Evolutionary conservation across 1,140 invertebrate species (phyloP), one percentile per base, ranked within the genome.

Genomic region (Euglossa dilemma): DNA sequence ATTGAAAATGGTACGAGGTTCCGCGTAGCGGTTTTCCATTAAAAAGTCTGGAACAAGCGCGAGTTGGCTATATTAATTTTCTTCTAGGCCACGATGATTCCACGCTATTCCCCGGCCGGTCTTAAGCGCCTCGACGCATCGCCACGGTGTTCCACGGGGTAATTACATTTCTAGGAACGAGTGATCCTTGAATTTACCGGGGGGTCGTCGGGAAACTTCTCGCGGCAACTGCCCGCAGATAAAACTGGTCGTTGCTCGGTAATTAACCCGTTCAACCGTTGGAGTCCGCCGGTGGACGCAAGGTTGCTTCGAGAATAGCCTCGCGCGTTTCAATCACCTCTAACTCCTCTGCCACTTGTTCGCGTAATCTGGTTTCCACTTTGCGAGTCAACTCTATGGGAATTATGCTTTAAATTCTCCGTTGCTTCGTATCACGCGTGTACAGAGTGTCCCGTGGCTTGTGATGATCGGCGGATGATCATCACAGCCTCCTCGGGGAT

Each of bases 241-340:
- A 63, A 79, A 86, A 78, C 74, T 76, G 47, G 72, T 69, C 71
- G 69, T 59, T 59, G 47, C 47, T 52, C 36, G 74, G 71, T 70
- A 88, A 89, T 89, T 89, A 89, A 86, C 59, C 52, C 61, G 87
- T 86, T 72, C 72, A 66, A 47, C 75, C 52, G 73, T 23, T 45
- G 74, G 83, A 20, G 54, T 74, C 56, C 47, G 66, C 23, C 66
- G 57, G 20, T 43, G 36, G 82, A 64, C 28, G 36, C 61, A 59
- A 50, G 28, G 50, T 54, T 67, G 36, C 28, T 43, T 64, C 69
- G 47, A 66, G 54, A 36, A 43, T 25, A 47, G 9, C 18, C 56
- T 18, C 36, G 47, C 54, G 54, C 54, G 54, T 69, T 66, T 66
- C n/a, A 81, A 66, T 74, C 57, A 74, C 25, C 2, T 52, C 28